These are phyloP conservation scores for Onychomys leucogaster DNA, from an alignment of 2,797 vertebrate genomes.

Conservation along the genomic window DNA sequence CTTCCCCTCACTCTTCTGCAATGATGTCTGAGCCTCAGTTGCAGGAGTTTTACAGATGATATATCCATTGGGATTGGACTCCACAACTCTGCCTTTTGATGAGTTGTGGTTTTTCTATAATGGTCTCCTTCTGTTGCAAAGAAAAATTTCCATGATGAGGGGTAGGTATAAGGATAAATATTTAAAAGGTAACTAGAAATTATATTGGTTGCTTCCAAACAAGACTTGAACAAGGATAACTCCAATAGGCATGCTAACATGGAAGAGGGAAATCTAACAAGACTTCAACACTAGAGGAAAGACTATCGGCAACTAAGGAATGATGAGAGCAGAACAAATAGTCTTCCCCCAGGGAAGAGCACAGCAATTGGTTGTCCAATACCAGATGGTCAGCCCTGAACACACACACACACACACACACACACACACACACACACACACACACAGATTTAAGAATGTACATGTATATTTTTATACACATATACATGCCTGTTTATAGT, in stretches of 20 bases:
- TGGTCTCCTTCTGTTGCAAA: neutral
- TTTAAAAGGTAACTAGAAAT: neutral
- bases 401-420: neutral
- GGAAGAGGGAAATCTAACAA: neutral
- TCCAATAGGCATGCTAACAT: neutral
- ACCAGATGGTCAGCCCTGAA: neutral
- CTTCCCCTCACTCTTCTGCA: neutral
- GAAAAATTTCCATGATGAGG: neutral
- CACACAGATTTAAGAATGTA: neutral
- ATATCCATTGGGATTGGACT: neutral
- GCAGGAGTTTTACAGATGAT: neutral
- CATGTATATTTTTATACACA: neutral
- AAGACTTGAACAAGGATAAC: neutral
- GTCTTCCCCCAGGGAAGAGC: neutral
- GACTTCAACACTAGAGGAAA: neutral
- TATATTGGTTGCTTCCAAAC: neutral
- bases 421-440: too few relatives aligned
- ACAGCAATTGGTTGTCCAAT: neutral
- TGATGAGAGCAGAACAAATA: neutral
- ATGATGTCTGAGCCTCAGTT: neutral
- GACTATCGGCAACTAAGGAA: neutral
- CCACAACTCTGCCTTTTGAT: neutral
- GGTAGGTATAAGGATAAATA: neutral
- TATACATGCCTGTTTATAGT: neutral
- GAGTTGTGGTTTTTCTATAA: neutral